phyloP scores from a whole-genome alignment of 1,140 invertebrate genomes.

The Pararge aegeria region DNA sequence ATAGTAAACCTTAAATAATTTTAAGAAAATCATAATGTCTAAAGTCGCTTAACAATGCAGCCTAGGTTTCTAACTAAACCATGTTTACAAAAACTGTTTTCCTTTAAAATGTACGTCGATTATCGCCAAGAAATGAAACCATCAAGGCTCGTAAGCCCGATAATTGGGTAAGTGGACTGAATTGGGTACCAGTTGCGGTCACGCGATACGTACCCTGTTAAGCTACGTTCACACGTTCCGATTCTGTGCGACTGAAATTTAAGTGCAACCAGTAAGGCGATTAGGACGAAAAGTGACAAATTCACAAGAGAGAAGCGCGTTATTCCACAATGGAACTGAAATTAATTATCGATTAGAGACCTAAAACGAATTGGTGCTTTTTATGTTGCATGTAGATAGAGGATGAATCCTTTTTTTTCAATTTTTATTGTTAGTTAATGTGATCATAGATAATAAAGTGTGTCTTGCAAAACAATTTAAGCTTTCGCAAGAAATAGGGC shows the following conservation, averaged over 20 bases:
- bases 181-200: conserved; percentile 26
- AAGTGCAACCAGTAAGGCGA: conserved; percentile 4
- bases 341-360: too few relatives aligned
- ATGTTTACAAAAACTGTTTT: conserved; percentile 1
- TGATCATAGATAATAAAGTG: too few relatives aligned
- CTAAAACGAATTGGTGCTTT: too few relatives aligned
- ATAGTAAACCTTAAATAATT: not conserved
- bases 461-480: too few relatives aligned
- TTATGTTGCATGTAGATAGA: too few relatives aligned
- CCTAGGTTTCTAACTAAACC: not conserved
- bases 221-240: not conserved
- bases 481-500: too few relatives aligned
- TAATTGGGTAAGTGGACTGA: conserved; percentile 36
- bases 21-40: not conserved
- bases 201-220: conserved; percentile 28
- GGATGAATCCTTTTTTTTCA: too few relatives aligned
- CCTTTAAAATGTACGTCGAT: conserved; percentile 6
- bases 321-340: not conserved
- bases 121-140: conserved; percentile 32
- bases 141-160: conserved; percentile 29
- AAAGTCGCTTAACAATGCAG: not conserved
- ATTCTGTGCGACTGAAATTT: not conserved
- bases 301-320: not conserved
- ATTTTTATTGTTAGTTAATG: too few relatives aligned
- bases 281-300: conserved; percentile 3